Base-by-base conservation (phyloP, 2,797 vertebrate species). In the Argyrosomus regius region DNA sequence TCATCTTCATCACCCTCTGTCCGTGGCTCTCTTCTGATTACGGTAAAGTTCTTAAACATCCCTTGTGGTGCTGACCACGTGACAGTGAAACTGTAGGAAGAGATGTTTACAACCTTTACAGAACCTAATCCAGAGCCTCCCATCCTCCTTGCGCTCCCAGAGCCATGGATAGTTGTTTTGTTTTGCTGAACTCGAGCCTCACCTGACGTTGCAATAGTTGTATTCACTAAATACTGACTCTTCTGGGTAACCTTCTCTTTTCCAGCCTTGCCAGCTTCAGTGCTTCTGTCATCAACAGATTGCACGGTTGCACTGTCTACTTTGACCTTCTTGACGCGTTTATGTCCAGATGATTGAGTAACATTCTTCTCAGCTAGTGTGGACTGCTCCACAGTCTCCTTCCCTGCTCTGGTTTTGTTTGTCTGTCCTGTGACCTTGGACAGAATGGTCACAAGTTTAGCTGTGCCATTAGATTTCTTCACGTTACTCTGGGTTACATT, bases 31-130 rank as follows among this genome's bases (percentile, higher is more conserved):
- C 90, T 94, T 60, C 94, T 95, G 61, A 93, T 93, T 16, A 98
- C 89, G 0, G 95, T 93, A 85, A 97, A 98, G 85, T 95, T 95
- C 77, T 96, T 96, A 68, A 97, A 97, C 83, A 94, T 91, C 17
- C 93, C 94, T 2, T 93, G 91, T 0, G 96, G 95, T 22, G 96
- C 95, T 53, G 95, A 92, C 97, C 97, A 98, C 17, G 89, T 94
- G 31, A 98, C 78, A 8, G 94, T 90, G 63, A 98, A 95, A 4
- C 96, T 95, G 45, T 94, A 95, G 49, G 96, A 95, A 4, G 96
- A 96, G 78, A 96, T 88, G 18, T 98, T 96, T 0, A 91, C 93
- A 75, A 96, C 93, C 0, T 89, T 92, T 54, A 96, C 87, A 6
- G 91, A 94, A 24, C 93, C 92, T 26, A 95, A 81, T 67, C 90